phyloP scores from a whole-genome alignment of 30 jellyfish, hydroid and myxozoan species.

The Turritopsis dohrnii region DNA sequence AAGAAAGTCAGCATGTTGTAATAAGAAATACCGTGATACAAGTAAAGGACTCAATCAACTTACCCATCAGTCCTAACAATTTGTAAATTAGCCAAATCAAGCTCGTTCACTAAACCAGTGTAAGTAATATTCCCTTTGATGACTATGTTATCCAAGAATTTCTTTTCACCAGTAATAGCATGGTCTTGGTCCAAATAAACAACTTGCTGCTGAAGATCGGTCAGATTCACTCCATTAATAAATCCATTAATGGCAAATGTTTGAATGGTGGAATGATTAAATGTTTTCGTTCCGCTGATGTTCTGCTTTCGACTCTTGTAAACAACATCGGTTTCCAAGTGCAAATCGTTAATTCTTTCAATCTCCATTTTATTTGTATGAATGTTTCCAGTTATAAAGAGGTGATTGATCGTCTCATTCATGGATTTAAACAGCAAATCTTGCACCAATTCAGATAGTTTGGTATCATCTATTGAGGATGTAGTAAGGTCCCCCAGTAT shows the following conservation, averaged over 20 bases:
- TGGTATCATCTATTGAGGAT: slow-evolving; percentile 17
- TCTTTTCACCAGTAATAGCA: slow-evolving; percentile 33
- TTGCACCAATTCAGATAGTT: slow-evolving; percentile 10
- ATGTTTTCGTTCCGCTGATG: slow-evolving; percentile 16
- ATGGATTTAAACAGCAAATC: slow-evolving; percentile 30
- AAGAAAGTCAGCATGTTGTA: not conserved
- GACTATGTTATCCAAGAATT: not conserved
- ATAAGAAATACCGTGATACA: not conserved
- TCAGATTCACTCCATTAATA: slow-evolving; percentile 40
- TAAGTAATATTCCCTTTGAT: not conserved
- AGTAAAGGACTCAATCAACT: not conserved
- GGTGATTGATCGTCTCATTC: slow-evolving; percentile 17
- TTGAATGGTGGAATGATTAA: not conserved
- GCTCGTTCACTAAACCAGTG: not conserved
- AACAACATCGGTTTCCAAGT: slow-evolving; percentile 41
- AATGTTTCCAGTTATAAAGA: slow-evolving; percentile 28
- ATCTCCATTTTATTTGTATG: not conserved
- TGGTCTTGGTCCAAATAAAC: slow-evolving; percentile 36
- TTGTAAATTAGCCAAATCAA: not conserved
- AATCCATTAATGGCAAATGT: slow-evolving; percentile 27
- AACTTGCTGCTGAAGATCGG: slow-evolving; percentile 25
- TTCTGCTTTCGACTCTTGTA: slow-evolving; percentile 19
- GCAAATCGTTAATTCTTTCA: slow-evolving; percentile 28
- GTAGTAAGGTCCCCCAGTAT: not conserved
- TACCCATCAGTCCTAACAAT: slow-evolving; percentile 24